Evolutionary conservation across 1,140 invertebrate genomes (phyloP).

Genomic region (Homalodisca vitripennis): DNA sequence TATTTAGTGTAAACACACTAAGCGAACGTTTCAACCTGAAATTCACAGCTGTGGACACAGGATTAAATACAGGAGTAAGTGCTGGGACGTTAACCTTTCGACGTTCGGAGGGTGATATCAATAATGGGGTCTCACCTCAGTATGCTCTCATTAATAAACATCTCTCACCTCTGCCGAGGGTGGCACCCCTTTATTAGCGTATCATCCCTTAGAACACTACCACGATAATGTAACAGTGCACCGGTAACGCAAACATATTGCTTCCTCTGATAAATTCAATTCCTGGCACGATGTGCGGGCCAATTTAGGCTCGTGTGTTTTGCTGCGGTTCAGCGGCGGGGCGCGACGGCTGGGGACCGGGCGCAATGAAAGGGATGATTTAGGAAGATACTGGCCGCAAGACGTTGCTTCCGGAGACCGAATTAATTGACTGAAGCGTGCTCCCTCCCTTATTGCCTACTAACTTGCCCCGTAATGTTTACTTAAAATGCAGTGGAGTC

Average conservation of each 20-base stretch:
- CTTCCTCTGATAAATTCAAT: slow-evolving; percentile 5
- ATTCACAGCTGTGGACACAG: too few species aligned
- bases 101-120: neutral
- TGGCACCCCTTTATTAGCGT: neutral
- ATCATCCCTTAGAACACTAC: neutral
- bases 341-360: too few species aligned
- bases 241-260: slow-evolving; percentile 23
- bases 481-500: slow-evolving; percentile 17
- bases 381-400: slow-evolving; percentile 4
- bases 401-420: neutral
- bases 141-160: slow-evolving; percentile 25
- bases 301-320: slow-evolving; percentile 21
- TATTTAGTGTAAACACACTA: too few species aligned
- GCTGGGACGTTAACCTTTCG: too few species aligned
- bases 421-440: slow-evolving; percentile 5
- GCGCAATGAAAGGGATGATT: neutral
- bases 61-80: too few species aligned
- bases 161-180: slow-evolving; percentile 2
- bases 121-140: neutral
- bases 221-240: neutral
- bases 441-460: slow-evolving; percentile 16
- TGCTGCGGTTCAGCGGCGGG: neutral
- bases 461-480: slow-evolving; percentile 4
- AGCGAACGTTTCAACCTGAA: too few species aligned
- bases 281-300: slow-evolving; percentile 5